Base-by-base conservation (phyloP, 2,113 vertebrate genomes). In the Antidorcas marsupialis region DNA sequence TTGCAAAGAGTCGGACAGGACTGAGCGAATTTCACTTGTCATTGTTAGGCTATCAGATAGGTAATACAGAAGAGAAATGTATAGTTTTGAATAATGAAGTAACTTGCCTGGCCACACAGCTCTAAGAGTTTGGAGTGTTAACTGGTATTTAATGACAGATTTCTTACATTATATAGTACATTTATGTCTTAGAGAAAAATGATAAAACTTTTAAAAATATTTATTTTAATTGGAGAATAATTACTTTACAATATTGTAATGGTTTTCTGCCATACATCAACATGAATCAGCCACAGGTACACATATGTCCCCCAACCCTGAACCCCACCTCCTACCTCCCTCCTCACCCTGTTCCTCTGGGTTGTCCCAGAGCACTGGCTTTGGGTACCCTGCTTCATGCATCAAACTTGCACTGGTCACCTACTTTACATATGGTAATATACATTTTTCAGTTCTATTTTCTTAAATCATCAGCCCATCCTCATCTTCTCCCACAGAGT, bases 1-100 rank as follows among this genome's bases (percentile, higher is more conserved):
- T 27, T 0, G 4, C 25, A 27, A 27, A 59, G 57, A 27, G 57
- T 59, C 2, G 0, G 57, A 59, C 1, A 59, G 0, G 0, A 59
- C 57, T 59, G 57, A 59, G 4, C 2, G 10, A 59, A 4, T 59
- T 27, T 59, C 25, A 8, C 25, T 30, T 89, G 39, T 85, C 52
- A 7, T 12, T 76, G 6, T 36, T 57, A 84, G 11, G n/a, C n/a
- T 79, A 15, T 57, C 21, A 30, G 33, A 55, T 62, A 59, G 25
- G n/a, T 87, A 8, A 87, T 52, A 19, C 3, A 87, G 14, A 59
- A 89, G 55, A 36, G 14, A 36, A 47, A 86, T 50, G 55, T 81
- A 23, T 53, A 39, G 15, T 19, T 87, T 53, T 81, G 28, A 95
- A 47, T 11, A 50, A 25, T 47, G 25, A 36, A 55, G 9, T 86